A percentile compares a stretch with the other conserved stretches of the same genome.
phyloP scores from a whole-genome alignment of 2,888 invertebrate genomes.

The Helicoverpa assulta region DNA sequence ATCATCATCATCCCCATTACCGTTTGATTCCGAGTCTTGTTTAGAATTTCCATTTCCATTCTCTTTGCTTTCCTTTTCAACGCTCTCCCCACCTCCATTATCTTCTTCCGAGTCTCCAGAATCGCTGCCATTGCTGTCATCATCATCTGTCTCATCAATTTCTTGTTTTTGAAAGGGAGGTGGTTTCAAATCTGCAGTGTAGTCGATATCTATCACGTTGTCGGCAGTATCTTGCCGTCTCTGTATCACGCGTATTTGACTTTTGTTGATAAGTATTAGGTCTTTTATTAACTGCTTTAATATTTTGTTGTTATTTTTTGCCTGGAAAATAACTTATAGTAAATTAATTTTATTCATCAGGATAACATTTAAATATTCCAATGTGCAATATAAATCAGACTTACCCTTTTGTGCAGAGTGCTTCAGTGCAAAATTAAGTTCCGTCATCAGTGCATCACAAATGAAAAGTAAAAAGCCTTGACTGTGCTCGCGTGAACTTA shows the following conservation, averaged over 20 bases:
- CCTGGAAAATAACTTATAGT: slow-evolving; percentile 30
- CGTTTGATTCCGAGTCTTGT: slow-evolving; percentile 67
- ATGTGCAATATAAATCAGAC: slow-evolving; percentile 28
- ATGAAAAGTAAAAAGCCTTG: slow-evolving; percentile 17
- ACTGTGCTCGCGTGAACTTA: slow-evolving; percentile 12
- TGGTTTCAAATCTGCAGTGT: slow-evolving; percentile 65
- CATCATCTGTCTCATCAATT: slow-evolving; percentile 64
- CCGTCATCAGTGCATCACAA: slow-evolving; percentile 31
- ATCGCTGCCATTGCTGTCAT: slow-evolving; percentile 58
- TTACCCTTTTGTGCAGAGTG: slow-evolving; percentile 41
- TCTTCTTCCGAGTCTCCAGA: slow-evolving; percentile 64
- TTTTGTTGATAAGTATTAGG: slow-evolving; percentile 39
- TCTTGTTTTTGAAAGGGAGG: slow-evolving; percentile 77
- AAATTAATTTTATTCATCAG: background rate
- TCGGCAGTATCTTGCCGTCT: slow-evolving; percentile 70
- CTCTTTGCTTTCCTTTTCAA: slow-evolving; percentile 63
- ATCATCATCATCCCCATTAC: slow-evolving; percentile 53
- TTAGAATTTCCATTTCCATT: slow-evolving; percentile 63
- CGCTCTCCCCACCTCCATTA: slow-evolving; percentile 71
- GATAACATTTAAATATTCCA: background rate
- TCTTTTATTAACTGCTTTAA: slow-evolving; percentile 49
- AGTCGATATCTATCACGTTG: slow-evolving; percentile 76
- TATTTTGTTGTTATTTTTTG: slow-evolving; percentile 40
- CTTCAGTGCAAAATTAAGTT: slow-evolving; percentile 22
- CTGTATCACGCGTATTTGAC: slow-evolving; percentile 37